These are phyloP conservation scores for Macquaria australasica DNA, from an alignment of 2,113 vertebrate species.

Conservation along the genomic window DNA sequence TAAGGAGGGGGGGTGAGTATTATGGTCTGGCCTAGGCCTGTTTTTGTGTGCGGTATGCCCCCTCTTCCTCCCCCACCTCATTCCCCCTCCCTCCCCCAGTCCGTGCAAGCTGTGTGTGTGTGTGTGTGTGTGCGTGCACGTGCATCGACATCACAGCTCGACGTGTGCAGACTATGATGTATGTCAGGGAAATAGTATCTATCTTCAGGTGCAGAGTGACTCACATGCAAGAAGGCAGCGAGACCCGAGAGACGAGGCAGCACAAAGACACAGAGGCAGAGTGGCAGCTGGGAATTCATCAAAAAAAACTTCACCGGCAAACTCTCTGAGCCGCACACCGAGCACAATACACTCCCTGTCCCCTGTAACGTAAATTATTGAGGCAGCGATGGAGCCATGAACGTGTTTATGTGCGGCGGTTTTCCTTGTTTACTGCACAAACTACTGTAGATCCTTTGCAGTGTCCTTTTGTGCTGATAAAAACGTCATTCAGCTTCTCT, in stretches of 20 bases:
- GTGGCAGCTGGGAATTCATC: conserved; percentile 53
- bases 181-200: conserved; percentile 46
- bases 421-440: conserved; percentile 13
- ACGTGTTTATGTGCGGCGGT: not conserved
- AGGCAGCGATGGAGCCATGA: conserved; percentile 30
- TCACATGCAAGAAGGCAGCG: conserved; percentile 36
- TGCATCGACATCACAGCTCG: conserved; percentile 23
- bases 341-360: conserved; percentile 47
- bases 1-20: conserved; percentile 53
- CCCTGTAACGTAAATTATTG: conserved; percentile 54
- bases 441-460: conserved; percentile 6
- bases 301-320: conserved; percentile 57
- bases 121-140: conserved; percentile 32
- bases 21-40: conserved; percentile 74
- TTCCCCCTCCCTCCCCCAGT: not conserved
- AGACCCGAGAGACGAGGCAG: conserved; percentile 34
- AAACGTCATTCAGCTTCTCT: not conserved
- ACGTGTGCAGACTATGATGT: conserved; percentile 39
- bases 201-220: conserved; percentile 65
- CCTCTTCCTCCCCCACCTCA: not conserved
- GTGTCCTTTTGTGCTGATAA: not conserved
- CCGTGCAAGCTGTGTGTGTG: not conserved
- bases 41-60: conserved; percentile 65
- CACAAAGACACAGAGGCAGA: conserved; percentile 41
- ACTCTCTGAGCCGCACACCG: conserved; percentile 32